Evolutionary conservation across 2,113 vertebrate species (phyloP).

Genomic region (Elanoides forficatus): DNA sequence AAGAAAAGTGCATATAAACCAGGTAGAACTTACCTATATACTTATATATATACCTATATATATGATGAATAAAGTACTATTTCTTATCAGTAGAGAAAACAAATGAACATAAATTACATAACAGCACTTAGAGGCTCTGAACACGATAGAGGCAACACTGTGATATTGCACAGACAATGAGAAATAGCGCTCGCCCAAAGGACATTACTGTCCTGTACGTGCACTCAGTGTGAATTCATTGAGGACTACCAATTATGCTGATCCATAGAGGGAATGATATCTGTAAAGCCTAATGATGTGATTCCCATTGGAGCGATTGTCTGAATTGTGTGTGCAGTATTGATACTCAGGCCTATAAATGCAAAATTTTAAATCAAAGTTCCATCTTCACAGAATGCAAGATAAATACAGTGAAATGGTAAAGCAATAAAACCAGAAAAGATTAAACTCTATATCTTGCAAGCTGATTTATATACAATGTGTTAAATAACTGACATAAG

Average conservation of each 20-base stretch:
- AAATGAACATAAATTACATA: not conserved
- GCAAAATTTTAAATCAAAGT: constrained; percentile 7
- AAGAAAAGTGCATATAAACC: not conserved
- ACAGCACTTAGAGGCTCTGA: not conserved
- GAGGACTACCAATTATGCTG: not conserved
- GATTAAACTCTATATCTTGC: constrained; percentile 31
- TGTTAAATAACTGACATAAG: constrained; percentile 42
- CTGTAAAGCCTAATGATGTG: not conserved
- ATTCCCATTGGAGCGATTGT: not conserved
- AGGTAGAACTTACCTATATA: not conserved
- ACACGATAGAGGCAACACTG: rapidly evolving
- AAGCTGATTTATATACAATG: constrained; percentile 3
- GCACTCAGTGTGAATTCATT: not conserved
- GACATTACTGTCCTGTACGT: not conserved
- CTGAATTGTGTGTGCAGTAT: not conserved
- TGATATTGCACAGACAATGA: not conserved
- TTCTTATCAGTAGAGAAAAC: not conserved
- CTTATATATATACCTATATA: not conserved
- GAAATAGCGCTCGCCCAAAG: not conserved
- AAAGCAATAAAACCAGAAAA: constrained; percentile 21
- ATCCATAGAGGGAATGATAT: not conserved
- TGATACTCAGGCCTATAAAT: not conserved
- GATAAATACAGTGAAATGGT: constrained; percentile 3
- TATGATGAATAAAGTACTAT: not conserved
- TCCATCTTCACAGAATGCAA: not conserved